These are phyloP conservation scores for Danio rerio DNA, from an alignment of 2,113 vertebrate species.

Conservation along the genomic window DNA sequence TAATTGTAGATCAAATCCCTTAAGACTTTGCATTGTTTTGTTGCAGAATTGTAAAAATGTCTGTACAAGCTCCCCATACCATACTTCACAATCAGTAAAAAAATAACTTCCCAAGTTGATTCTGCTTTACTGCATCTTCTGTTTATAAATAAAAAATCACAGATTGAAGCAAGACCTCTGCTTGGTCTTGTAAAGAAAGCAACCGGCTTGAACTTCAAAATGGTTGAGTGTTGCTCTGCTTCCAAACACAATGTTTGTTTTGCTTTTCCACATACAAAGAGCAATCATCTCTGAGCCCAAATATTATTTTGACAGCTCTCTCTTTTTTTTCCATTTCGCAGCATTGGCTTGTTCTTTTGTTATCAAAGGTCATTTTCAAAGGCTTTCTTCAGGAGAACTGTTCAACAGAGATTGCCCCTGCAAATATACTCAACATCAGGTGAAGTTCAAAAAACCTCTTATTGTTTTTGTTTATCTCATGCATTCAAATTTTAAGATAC, in stretches of 20 bases:
- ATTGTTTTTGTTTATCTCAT: not conserved
- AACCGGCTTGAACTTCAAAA: not conserved
- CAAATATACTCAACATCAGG: not conserved
- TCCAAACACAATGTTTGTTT: not conserved
- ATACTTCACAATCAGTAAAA: no score
- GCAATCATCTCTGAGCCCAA: not conserved
- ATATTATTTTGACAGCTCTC: not conserved
- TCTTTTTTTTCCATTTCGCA: conserved; percentile 2
- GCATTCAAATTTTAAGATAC: not conserved
- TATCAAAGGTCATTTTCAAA: conserved; percentile 20
- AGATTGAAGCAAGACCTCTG: not conserved
- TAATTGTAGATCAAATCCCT: no score
- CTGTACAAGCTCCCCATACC: no score
- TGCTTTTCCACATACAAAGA: conserved; percentile 7
- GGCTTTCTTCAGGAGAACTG: not conserved
- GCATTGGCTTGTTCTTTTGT: not conserved
- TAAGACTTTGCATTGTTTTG: no score
- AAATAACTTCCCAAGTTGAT: no score
- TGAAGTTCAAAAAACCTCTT: not conserved
- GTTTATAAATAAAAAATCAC: not conserved
- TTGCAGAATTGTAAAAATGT: no score
- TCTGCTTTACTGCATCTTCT: not conserved
- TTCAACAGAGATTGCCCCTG: not conserved
- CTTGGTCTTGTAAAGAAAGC: not conserved
- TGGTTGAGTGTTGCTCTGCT: not conserved